Evolutionary conservation across 2,113 vertebrate genomes (phyloP).

Genomic region (Periophthalmodon schlosseri): DNA sequence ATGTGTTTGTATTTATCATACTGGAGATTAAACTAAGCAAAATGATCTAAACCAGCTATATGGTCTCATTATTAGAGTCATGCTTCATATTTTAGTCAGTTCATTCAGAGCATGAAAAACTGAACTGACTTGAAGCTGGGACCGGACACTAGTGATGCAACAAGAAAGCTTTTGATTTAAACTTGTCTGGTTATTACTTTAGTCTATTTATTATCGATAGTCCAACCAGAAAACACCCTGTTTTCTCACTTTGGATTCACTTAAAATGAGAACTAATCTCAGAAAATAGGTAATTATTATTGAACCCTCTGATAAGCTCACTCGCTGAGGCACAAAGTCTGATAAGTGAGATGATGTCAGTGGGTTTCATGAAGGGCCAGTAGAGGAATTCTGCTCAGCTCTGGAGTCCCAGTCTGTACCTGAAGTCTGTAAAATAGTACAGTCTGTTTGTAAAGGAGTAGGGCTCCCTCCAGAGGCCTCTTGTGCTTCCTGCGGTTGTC

Average conservation of each 20-base stretch:
- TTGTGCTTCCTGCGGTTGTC: constrained; percentile 25
- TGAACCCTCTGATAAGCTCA: constrained; percentile 31
- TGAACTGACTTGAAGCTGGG: background rate
- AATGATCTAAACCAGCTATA: background rate
- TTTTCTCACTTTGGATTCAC: constrained; percentile 6
- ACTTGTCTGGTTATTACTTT: constrained; percentile 2
- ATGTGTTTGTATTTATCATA: constrained; percentile 1
- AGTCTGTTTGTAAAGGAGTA: constrained; percentile 52
- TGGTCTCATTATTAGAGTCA: background rate
- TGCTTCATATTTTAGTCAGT: background rate
- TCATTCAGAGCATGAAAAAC: background rate
- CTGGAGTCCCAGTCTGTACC: constrained; percentile 51
- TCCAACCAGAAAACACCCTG: background rate
- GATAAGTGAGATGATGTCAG: constrained; percentile 15
- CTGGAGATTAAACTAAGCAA: background rate
- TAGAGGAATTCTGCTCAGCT: constrained; percentile 29
- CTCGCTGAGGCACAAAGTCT: constrained; percentile 21
- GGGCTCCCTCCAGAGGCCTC: constrained; percentile 1
- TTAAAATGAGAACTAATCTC: constrained; percentile 1
- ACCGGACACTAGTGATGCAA: background rate
- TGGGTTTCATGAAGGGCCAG: constrained; percentile 44
- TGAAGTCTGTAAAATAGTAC: constrained; percentile 32
- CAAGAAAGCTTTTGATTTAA: constrained; percentile 5
- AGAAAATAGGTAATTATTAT: background rate
- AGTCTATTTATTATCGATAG: background rate